Evolutionary conservation across 2,888 invertebrate species (phyloP).

Genomic region (Clostera curtula): DNA sequence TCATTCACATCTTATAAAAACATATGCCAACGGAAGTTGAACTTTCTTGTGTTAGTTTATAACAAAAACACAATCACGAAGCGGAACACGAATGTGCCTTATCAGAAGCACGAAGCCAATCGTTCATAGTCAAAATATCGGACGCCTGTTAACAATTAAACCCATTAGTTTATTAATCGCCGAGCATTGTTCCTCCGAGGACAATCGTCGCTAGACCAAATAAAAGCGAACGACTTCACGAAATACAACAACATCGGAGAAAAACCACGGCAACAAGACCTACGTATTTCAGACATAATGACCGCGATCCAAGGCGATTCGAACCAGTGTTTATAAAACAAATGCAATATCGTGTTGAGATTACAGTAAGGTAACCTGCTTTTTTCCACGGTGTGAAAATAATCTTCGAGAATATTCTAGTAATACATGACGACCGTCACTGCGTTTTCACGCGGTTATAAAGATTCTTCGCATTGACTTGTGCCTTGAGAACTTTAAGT

Average conservation of each 20-base stretch:
- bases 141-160: slow-evolving; percentile 50
- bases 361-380: too few species aligned
- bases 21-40: slow-evolving; percentile 34
- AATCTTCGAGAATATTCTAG: too few species aligned
- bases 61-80: slow-evolving; percentile 44
- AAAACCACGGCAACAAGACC: slow-evolving; percentile 40
- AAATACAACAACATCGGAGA: slow-evolving; percentile 42
- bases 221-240: slow-evolving; percentile 44
- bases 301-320: slow-evolving; percentile 22
- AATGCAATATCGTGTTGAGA: slow-evolving; percentile 2
- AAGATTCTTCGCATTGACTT: too few species aligned
- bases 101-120: slow-evolving; percentile 60
- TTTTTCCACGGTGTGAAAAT: too few species aligned
- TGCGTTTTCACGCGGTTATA: too few species aligned
- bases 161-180: slow-evolving; percentile 67
- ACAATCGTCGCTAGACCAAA: slow-evolving; percentile 71
- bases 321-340: slow-evolving; percentile 9
- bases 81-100: slow-evolving; percentile 51
- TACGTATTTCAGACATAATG: slow-evolving; percentile 35
- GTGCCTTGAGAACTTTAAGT: too few species aligned
- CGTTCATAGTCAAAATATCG: slow-evolving; percentile 68
- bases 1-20: slow-evolving; percentile 1
- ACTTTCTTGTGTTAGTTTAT: slow-evolving; percentile 44
- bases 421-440: too few species aligned
- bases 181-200: slow-evolving; percentile 59